A percentile compares a stretch with the other conserved stretches of the same genome.
Conservation (phyloP, 1,140 invertebrate species). For the Sinella curviseta region DNA sequence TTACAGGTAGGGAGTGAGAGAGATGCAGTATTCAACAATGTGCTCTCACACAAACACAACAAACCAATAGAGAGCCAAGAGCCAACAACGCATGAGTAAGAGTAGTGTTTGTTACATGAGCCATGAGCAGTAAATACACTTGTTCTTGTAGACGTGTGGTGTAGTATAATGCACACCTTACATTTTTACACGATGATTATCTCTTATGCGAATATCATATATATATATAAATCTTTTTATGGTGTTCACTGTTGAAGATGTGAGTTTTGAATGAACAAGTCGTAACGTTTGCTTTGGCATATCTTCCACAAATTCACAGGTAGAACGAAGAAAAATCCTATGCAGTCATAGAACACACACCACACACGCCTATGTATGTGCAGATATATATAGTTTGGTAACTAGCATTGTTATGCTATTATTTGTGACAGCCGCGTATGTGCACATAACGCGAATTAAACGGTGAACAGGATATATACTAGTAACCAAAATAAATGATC, state of each 20-base stretch:
- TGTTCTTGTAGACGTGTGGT: background rate
- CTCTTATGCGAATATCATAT: background rate
- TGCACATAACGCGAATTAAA: too few relatives aligned
- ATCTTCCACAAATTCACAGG: background rate
- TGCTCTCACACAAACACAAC: background rate
- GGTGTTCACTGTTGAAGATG: background rate
- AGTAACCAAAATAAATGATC: too few relatives aligned
- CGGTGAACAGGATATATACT: too few relatives aligned
- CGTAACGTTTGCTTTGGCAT: background rate
- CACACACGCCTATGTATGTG: background rate
- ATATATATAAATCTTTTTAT: background rate
- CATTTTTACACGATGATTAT: background rate
- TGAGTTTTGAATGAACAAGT: background rate
- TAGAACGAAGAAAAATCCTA: background rate
- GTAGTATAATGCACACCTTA: background rate
- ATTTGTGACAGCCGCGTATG: too few relatives aligned
- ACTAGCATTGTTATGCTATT: too few relatives aligned
- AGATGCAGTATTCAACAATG: background rate
- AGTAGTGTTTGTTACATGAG: background rate
- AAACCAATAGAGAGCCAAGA: background rate
- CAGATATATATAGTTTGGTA: background rate
- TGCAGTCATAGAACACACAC: background rate
- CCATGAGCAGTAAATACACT: background rate
- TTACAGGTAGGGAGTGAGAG: too few relatives aligned
- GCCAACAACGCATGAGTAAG: background rate